phyloP scores from a whole-genome alignment of 2,113 vertebrate species.

The Dromiciops gliroides region DNA sequence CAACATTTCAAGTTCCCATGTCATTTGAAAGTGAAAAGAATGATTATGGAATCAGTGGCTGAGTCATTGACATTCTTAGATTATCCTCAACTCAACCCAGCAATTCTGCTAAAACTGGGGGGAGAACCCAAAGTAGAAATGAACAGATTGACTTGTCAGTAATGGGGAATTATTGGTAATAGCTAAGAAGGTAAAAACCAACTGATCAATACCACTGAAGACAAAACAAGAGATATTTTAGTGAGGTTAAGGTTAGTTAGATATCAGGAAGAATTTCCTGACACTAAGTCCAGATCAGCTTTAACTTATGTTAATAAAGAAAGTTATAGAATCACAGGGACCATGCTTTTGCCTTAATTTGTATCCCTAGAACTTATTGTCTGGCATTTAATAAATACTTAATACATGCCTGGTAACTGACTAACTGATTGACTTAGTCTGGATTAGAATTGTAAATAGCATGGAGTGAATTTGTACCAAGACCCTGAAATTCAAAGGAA shows the following conservation, averaged over 20 bases:
- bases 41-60: background rate
- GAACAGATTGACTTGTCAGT: background rate
- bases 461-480: background rate
- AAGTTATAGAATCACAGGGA: background rate
- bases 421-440: background rate
- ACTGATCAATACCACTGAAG: background rate
- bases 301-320: background rate
- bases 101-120: background rate
- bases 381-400: background rate
- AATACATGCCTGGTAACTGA: background rate
- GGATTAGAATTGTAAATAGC: background rate
- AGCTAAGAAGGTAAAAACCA: background rate
- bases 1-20: background rate
- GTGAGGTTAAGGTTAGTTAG: background rate
- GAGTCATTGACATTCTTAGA: background rate
- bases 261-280: background rate
- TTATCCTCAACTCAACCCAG: background rate
- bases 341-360: background rate
- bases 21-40: background rate
- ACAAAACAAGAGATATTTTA: background rate
- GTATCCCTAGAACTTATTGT: background rate
- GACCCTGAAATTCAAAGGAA: background rate
- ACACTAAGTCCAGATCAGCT: background rate
- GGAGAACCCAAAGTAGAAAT: background rate
- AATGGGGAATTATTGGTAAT: background rate